A percentile compares a stretch with the other conserved stretches of the same genome.
phyloP scores from a whole-genome alignment of 2,113 vertebrate genomes.

The Austrofundulus limnaeus region DNA sequence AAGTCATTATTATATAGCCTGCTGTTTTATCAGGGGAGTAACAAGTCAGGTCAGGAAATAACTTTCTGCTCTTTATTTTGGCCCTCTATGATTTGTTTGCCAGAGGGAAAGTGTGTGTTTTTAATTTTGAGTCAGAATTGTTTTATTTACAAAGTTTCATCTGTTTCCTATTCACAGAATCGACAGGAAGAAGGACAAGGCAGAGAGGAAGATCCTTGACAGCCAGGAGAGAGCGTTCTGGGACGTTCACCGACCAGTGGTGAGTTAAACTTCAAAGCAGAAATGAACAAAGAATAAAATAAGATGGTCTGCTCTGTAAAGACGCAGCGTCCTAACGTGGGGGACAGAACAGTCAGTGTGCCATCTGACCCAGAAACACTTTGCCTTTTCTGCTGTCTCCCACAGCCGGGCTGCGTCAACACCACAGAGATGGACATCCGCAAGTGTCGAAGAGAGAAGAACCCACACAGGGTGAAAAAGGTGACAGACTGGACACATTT shows the following conservation, averaged over 20 bases:
- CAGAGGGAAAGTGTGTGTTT: slow-evolving; percentile 10
- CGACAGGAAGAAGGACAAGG: slow-evolving; percentile 97
- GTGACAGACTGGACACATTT: slow-evolving; percentile 59
- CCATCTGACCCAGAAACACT: slow-evolving; percentile 29
- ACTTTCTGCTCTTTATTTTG: slow-evolving; percentile 26
- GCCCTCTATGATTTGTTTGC: neutral
- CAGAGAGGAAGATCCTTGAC: slow-evolving; percentile 95
- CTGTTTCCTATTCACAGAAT: slow-evolving; percentile 78
- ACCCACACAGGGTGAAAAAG: slow-evolving; percentile 96
- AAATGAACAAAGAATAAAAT: neutral
- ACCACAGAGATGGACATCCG: slow-evolving; percentile 98
- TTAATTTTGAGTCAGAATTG: neutral
- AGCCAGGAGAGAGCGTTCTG: slow-evolving; percentile 97
- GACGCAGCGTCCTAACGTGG: slow-evolving; percentile 27
- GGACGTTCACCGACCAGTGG: slow-evolving; percentile 97
- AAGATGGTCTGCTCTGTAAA: slow-evolving; percentile 12
- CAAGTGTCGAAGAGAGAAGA: slow-evolving; percentile 94
- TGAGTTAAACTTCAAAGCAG: slow-evolving; percentile 68
- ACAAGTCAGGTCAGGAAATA: slow-evolving; percentile 30
- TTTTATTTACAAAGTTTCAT: slow-evolving; percentile 24
- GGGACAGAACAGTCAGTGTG: slow-evolving; percentile 23
- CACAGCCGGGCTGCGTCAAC: slow-evolving; percentile 95
- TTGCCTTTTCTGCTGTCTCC: slow-evolving; percentile 40
- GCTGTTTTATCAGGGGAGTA: slow-evolving; percentile 18
- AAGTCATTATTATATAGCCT: neutral